Percentiles rank a stretch among this genome's conserved stretches.
phyloP scores from a whole-genome alignment of 1,140 invertebrate genomes.

The Trachymyrmex cornetzi region DNA sequence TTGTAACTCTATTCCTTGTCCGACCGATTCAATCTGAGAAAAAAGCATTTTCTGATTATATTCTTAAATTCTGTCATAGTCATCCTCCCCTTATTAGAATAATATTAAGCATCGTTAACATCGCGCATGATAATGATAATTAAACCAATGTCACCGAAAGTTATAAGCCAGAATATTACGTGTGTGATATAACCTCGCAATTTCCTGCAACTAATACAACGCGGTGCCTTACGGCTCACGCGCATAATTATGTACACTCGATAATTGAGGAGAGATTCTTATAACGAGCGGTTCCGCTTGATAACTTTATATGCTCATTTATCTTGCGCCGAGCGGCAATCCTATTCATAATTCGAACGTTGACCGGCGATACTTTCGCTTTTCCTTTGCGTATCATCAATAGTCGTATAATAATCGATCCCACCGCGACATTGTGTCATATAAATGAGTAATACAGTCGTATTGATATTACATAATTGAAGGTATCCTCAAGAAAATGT shows the following conservation, averaged over 20 bases:
- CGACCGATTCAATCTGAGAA: not conserved
- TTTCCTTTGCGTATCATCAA: conserved; percentile 3
- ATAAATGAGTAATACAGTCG: not conserved
- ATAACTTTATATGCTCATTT: conserved; percentile 24
- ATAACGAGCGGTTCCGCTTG: not conserved
- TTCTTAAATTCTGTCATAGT: not conserved
- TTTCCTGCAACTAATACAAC: conserved; percentile 14
- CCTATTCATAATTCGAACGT: conserved; percentile 1
- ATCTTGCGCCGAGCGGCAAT: not conserved
- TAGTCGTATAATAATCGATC: conserved; percentile 68
- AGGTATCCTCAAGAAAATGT: not conserved
- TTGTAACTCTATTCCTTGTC: not conserved
- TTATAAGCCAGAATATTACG: not conserved
- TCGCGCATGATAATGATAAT: not conserved
- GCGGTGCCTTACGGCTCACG: not conserved
- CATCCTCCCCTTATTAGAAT: not conserved
- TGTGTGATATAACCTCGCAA: conserved; percentile 35
- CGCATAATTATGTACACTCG: conserved; percentile 28
- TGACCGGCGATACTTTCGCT: conserved; percentile 31
- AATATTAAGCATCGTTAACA: not conserved
- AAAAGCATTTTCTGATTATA: not conserved
- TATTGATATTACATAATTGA: conserved; percentile 33
- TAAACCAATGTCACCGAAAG: conserved; percentile 6
- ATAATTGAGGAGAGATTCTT: conserved; percentile 35
- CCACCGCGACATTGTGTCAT: not conserved